A percentile compares a stretch with the other conserved stretches of the same genome.
Conservation (phyloP, 2,113 vertebrate genomes). For the Willisornis vidua region DNA sequence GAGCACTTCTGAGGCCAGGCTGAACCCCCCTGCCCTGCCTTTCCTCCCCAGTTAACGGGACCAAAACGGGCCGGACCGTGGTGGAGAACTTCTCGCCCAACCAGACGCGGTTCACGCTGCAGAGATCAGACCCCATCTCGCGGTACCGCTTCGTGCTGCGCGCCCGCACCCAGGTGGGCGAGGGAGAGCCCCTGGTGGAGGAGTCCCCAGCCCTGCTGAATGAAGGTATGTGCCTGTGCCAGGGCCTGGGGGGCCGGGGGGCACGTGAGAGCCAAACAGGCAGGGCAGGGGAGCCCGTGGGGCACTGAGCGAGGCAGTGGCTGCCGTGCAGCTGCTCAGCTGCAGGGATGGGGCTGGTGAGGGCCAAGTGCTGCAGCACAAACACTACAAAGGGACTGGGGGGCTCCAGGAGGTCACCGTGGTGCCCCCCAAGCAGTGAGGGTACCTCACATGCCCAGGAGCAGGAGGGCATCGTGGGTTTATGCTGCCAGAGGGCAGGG, state of each 20-base stretch:
- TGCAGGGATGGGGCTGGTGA: not conserved
- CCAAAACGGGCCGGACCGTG: constrained; percentile 74
- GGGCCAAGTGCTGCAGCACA: not conserved
- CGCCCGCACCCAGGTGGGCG: constrained; percentile 88
- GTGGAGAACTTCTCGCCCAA: constrained; percentile 84
- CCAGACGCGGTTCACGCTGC: constrained; percentile 83
- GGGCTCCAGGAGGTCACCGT: not conserved
- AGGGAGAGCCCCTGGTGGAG: constrained; percentile 78
- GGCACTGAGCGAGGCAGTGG: no score
- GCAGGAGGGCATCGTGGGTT: not conserved
- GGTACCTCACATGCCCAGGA: accelerated
- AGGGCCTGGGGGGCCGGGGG: accelerated
- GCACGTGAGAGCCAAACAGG: accelerated
- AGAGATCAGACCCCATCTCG: constrained; percentile 81
- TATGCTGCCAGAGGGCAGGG: not conserved
- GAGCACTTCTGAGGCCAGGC: not conserved
- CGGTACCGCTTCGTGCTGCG: constrained; percentile 89
- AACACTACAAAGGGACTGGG: not conserved
- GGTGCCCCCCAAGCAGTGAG: not conserved
- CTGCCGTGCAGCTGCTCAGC: not conserved
- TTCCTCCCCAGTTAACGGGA: constrained; percentile 87
- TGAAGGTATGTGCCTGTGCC: constrained; percentile 81
- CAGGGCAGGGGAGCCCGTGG: not conserved
- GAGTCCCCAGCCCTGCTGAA: constrained; percentile 87
- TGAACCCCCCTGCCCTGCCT: constrained; percentile 3